These are phyloP conservation scores for Thomomys bottae DNA, from an alignment of 2,113 vertebrate genomes.

Conservation along the genomic window DNA sequence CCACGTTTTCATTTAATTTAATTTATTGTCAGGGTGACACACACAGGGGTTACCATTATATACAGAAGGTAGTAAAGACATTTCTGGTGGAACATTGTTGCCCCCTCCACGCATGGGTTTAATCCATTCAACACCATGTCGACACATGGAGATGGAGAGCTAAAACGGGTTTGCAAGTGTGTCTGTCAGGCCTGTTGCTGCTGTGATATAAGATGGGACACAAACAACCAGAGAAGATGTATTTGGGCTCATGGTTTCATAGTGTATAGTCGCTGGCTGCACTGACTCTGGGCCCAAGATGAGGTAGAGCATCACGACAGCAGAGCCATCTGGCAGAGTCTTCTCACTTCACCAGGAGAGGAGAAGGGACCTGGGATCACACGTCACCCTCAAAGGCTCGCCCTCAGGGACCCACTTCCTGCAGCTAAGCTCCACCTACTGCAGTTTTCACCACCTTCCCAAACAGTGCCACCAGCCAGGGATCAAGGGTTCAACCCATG, in stretches of 20 bases:
- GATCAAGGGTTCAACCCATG: neutral
- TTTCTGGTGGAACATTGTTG: no score
- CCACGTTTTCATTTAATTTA: no score
- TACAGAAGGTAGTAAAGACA: no score
- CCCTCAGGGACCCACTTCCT: neutral
- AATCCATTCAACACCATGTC: neutral
- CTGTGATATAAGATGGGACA: neutral
- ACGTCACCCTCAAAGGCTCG: neutral
- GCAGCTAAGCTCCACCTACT: neutral
- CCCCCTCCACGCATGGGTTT: no score
- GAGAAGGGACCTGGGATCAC: neutral
- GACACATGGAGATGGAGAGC: neutral
- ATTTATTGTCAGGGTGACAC: no score
- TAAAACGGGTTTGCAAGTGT: neutral
- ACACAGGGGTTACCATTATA: no score
- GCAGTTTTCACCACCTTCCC: neutral
- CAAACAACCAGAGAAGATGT: neutral
- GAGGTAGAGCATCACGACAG: neutral
- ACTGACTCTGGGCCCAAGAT: neutral
- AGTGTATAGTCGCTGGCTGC: neutral
- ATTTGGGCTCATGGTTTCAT: neutral
- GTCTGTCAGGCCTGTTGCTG: neutral
- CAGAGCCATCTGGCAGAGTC: neutral
- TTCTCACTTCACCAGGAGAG: neutral
- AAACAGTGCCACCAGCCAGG: no score